Base-by-base conservation (phyloP, 2,797 vertebrate species). In the Semotilus atromaculatus region DNA sequence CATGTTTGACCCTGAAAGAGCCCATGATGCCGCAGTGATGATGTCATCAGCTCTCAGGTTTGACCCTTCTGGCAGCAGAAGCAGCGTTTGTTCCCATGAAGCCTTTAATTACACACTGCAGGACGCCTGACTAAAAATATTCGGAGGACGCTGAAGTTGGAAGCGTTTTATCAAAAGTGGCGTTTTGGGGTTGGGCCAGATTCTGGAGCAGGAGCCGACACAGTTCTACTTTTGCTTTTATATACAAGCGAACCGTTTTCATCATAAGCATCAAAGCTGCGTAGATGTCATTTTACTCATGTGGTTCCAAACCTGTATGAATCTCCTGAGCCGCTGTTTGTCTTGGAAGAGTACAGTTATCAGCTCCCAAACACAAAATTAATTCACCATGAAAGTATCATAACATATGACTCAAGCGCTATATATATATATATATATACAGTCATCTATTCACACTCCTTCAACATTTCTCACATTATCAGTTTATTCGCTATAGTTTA, bases 111-210 rank as follows among this genome's bases (percentile, higher is more conserved):
- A 86, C 55, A 75, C 64, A 81, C 79, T 34, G 73, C 58, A 18
- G 79, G 45, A 29, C 43, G 31, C 7, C 10, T 5, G 11, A 19
- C 86, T 82, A 64, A 84, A 84, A 84, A 84, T 84, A 84, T 62
- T n/a, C 66, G 16, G 5, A 43, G 66, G 38, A 80, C 38, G 40
- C 45, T 86, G 29, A 40, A 81, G 84, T 67, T 73, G 72, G 64
- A 82, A 77, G 83, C 36, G 43, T 87, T 90, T 86, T 80, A 87
- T 92, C 87, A 92, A 88, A 48, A 88, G 38, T 90, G 89, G 88
- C 86, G 45, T 87, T 91, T 89, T 89, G 87, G 89, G 88, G 88
- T 88, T 86, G 66, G 75, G 85, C 73, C 74, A 72, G 38, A 76
- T 85, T 88, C 40, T 85, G 73, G 78, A 83, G 72, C 85, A 58